These are phyloP conservation scores for Arrhamphus sclerolepis DNA, from an alignment of 2,797 vertebrate genomes.

Conservation along the genomic window DNA sequence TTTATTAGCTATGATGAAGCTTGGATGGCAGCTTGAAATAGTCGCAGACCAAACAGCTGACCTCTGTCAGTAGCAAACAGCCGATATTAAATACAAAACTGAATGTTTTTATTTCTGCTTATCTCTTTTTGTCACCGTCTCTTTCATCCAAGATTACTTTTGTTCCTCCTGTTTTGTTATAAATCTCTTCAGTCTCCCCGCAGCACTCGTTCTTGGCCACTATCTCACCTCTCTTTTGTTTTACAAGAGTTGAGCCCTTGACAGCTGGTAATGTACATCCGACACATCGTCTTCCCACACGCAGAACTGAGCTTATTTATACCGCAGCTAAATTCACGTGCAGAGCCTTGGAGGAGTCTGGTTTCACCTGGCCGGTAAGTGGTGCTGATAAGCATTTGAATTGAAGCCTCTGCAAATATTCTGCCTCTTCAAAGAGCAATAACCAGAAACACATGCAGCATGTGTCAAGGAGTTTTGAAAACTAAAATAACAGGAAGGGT, in stretches of 20 bases:
- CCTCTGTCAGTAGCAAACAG: too few species aligned
- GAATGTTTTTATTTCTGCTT: too few species aligned
- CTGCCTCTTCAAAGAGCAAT: slow-evolving; percentile 24
- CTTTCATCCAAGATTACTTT: slow-evolving; percentile 59
- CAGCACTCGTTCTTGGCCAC: slow-evolving; percentile 54
- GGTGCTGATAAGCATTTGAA: slow-evolving; percentile 44
- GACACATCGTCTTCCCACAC: slow-evolving; percentile 44
- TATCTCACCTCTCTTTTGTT: slow-evolving; percentile 59
- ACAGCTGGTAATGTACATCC: slow-evolving; percentile 69
- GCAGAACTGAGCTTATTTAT: slow-evolving; percentile 31
- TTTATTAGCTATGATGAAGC: slow-evolving; percentile 2
- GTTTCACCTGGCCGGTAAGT: slow-evolving; percentile 51
- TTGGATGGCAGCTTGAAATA: background rate
- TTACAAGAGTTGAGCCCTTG: slow-evolving; percentile 59
- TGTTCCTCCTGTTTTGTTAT: slow-evolving; percentile 45
- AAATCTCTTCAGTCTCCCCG: slow-evolving; percentile 38
- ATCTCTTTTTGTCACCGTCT: slow-evolving; percentile 23
- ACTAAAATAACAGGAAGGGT: slow-evolving; percentile 31
- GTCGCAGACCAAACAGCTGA: background rate
- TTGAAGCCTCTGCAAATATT: slow-evolving; percentile 34
- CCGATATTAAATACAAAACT: too few species aligned
- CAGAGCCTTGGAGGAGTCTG: slow-evolving; percentile 61
- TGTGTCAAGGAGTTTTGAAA: slow-evolving; percentile 16
- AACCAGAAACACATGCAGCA: slow-evolving; percentile 20
- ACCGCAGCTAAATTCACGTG: slow-evolving; percentile 63